Base-by-base conservation (phyloP, 2,888 invertebrate genomes). In the Harpalus rubripes region DNA sequence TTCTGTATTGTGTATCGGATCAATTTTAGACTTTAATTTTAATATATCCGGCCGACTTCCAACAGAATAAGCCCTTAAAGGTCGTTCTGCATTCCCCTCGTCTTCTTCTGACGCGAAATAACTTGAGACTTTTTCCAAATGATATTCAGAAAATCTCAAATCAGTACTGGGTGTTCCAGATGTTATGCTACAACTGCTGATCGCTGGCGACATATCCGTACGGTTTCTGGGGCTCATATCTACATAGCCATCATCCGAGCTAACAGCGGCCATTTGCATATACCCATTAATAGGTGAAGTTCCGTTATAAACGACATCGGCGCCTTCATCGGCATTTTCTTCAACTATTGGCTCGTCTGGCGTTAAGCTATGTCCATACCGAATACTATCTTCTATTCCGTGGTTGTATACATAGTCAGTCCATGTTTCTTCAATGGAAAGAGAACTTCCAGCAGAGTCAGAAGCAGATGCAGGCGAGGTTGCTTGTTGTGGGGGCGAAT, bases 81-180 rank as follows among this genome's bases (percentile, higher is more conserved):
- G 96, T 87, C 93, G 92, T 87, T 91, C 91, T 83, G 87, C 90
- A 83, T 88, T 89, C 63, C 90, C 90, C 90, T 94, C 94, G 16
- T 94, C 94, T 88, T 95, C 95, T 87, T 93, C 93, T 56, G 93
- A 92, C 0, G 93, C 92, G 85, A 96, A 93, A 90, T 95, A 96
- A 15, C 96, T 95, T 85, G 93, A 93, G 0, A 96, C 96, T 89
- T 96, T 96, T 88, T 97, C 97, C 76, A 97, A 92, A 87, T 95
- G 95, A 91, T 95, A 96, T 90, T 96, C 96, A 74, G 94, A 94
- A 88, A 96, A 95, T 79, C 95, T 91, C 61, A 95, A 92, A 89
- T 96, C 96, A 0, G 96, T 95, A 72, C 96, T 95, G n/a, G 97
- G 96, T 8, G 96, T 96, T 59, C 95, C 96, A 84, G 95, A 96